These are phyloP conservation scores for Danionella cerebrum DNA, from an alignment of 2,113 vertebrate species.

Conservation along the genomic window DNA sequence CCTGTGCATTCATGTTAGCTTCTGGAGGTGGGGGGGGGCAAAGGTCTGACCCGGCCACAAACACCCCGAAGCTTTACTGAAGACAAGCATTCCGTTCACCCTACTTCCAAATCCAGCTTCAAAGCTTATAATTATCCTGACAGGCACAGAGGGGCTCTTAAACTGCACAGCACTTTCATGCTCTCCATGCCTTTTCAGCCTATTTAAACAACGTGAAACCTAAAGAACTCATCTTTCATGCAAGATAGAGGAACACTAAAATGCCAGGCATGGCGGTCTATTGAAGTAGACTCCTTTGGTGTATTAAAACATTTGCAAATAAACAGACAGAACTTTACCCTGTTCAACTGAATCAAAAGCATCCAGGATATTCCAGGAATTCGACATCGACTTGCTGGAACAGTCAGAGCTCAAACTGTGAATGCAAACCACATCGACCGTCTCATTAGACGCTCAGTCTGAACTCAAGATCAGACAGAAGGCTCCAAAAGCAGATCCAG, in stretches of 20 bases:
- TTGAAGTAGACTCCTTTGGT: not conserved
- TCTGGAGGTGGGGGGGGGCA: not conserved
- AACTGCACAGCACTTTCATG: constrained; percentile 9
- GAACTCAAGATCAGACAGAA: not conserved
- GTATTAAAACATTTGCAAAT: not conserved
- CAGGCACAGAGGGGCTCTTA: not conserved
- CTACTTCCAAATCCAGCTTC: constrained; percentile 24
- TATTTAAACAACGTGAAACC: not conserved
- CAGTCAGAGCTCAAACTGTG: not conserved
- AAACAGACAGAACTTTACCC: not conserved
- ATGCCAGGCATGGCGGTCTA: not conserved
- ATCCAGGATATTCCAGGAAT: not conserved
- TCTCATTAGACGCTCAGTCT: not conserved
- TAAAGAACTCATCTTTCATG: not conserved
- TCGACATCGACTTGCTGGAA: not conserved
- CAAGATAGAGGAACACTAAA: not conserved
- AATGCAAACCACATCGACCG: not conserved
- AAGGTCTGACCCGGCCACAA: constrained; percentile 22
- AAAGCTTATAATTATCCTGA: constrained; percentile 47
- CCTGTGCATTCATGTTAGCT: constrained; percentile 21
- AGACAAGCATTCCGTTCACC: constrained; percentile 22
- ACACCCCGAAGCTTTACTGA: constrained; percentile 26
- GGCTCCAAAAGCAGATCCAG: not conserved
- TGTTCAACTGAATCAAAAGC: not conserved
- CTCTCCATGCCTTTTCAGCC: not conserved